Base-by-base conservation (phyloP, 1,140 invertebrate genomes). In the Zaprionus capensis region DNA sequence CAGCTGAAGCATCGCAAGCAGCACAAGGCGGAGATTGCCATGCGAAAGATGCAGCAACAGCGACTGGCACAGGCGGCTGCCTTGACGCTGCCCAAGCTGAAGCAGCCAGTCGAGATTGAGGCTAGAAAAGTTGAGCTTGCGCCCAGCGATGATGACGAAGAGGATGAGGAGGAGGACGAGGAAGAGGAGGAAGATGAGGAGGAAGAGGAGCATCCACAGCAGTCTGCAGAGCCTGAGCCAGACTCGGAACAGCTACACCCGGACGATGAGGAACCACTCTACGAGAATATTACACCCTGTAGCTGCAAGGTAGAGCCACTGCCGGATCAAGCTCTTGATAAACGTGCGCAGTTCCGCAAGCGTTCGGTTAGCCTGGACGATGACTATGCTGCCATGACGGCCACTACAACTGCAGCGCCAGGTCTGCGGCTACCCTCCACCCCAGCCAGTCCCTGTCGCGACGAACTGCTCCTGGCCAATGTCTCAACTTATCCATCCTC, bases 401-500 rank as follows among this genome's bases (percentile, higher is more conserved):
- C 67, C 0, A 14, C 46, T 5, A 41, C 41, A 2, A 12, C 67
- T 2, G 63, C 3, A 11, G 9, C 72, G 6, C 73, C 79, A 17
- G 76, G 46, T 92, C 26, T 82, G 12, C 56, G 86, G 4, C 55
- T 91, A 22, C 82, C 85, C 75, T 95, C 94, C 49, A 94, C 94
- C 63, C 94, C 94, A 34, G 93, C 94, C 6, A 95, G 94, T 56
- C 94, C 94, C 11, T 93, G 94, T 46, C 88, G 80, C 11, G 92
- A 92, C 5, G 92, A 92, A 57, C 65, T 88, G 38, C 67, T 81
- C 28, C 78, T 91, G 65, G 83, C 79, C 66, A 82, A 90, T 71
- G 86, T 80, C 9, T 97, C 96, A 17, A 96, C 96, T 17, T 97
- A 96, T 92, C 96, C 96, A 31, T 97, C 96, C 28, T 96, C 95